Conservation (phyloP, 1,140 invertebrate species). For the Lucilia cuprina region DNA sequence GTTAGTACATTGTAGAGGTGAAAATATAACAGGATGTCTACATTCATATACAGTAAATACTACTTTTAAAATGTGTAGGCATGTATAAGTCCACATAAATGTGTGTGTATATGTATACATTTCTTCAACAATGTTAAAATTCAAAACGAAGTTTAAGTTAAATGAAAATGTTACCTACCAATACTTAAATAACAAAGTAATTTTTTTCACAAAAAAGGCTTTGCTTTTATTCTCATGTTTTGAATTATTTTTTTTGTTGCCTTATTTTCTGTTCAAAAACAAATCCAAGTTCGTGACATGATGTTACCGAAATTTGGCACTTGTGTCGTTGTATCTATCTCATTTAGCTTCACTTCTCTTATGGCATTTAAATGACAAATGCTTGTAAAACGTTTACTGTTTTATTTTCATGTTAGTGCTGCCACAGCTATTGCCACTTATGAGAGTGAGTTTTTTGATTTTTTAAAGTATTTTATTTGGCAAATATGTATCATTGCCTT, state of each 20-base stretch:
- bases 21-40: too few relatives aligned
- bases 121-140: too few relatives aligned
- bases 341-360: slow-evolving; percentile 27
- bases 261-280: not conserved
- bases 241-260: not conserved
- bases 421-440: not conserved
- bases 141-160: not conserved
- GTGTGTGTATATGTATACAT: too few relatives aligned
- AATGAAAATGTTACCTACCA: not conserved
- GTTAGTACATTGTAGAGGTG: too few relatives aligned
- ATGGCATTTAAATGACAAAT: slow-evolving; percentile 38
- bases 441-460: not conserved
- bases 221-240: not conserved
- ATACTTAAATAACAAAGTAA: not conserved
- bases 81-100: too few relatives aligned
- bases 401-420: slow-evolving; percentile 17
- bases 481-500: not conserved
- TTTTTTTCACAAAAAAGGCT: not conserved
- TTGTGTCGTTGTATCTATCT: slow-evolving; percentile 29
- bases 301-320: slow-evolving; percentile 30
- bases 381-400: slow-evolving; percentile 34
- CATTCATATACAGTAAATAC: too few relatives aligned
- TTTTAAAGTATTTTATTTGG: not conserved
- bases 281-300: slow-evolving; percentile 16
- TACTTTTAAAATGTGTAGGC: too few relatives aligned